Evolutionary conservation across 2,113 vertebrate genomes (phyloP).

Genomic region (Upupa epops): DNA sequence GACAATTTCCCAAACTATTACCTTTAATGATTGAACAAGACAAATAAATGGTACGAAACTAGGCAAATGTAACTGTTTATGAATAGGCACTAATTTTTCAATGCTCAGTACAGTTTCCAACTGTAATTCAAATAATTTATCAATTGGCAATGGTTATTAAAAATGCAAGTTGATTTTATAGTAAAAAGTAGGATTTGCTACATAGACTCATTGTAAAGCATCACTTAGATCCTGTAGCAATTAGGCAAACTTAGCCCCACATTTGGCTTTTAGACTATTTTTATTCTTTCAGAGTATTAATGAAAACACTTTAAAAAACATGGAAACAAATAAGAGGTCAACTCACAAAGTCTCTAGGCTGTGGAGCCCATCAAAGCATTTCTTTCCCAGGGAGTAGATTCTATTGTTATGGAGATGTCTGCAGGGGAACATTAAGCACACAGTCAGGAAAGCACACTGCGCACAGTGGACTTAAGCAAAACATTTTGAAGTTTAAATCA

Average conservation of each 20-base stretch:
- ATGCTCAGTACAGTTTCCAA: not conserved
- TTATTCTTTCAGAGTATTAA: constrained; percentile 76
- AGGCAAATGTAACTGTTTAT: not conserved
- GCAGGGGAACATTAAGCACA: constrained; percentile 69
- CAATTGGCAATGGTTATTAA: not conserved
- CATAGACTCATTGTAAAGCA: constrained; percentile 47
- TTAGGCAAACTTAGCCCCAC: constrained; percentile 66
- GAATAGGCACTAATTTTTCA: not conserved
- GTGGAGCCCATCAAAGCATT: constrained; percentile 86
- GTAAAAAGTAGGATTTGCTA: constrained; percentile 31
- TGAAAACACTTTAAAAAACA: constrained; percentile 73
- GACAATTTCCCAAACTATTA: not conserved
- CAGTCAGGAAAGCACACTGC: constrained; percentile 64
- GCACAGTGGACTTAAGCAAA: constrained; percentile 39
- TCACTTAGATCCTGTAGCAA: constrained; percentile 51
- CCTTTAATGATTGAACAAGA: not conserved
- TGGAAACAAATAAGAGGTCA: constrained; percentile 81
- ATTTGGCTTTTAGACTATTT: constrained; percentile 71
- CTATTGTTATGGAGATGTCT: constrained; percentile 92
- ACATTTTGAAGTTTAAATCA: constrained; percentile 59
- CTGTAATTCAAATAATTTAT: constrained; percentile 15
- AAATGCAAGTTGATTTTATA: constrained; percentile 25
- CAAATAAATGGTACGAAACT: not conserved
- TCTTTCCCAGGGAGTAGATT: constrained; percentile 86
- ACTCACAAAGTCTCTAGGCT: constrained; percentile 89